Conservation (phyloP, 2,113 vertebrate genomes). For the Percina caprodes region DNA sequence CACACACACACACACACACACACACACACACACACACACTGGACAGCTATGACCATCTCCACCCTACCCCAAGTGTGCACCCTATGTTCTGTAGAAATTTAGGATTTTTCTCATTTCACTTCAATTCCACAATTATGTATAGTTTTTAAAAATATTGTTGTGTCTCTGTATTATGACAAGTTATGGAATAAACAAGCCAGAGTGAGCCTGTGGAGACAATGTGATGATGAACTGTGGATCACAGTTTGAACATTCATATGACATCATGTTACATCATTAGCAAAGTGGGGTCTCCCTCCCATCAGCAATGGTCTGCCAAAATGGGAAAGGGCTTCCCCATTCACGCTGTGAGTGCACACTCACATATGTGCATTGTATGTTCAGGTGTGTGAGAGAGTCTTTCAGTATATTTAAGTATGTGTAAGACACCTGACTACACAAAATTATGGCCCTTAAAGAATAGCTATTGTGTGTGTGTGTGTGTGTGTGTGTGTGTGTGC, state of each 20-base stretch:
- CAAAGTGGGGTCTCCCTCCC: slow-evolving; percentile 55
- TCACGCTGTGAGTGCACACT: slow-evolving; percentile 13
- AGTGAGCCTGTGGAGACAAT: slow-evolving; percentile 3
- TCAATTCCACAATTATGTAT: not conserved
- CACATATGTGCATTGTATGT: slow-evolving; percentile 12
- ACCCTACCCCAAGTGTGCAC: not conserved
- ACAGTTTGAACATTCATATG: slow-evolving; percentile 34
- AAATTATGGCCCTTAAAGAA: not conserved
- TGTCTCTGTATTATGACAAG: not conserved
- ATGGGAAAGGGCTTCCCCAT: slow-evolving; percentile 51
- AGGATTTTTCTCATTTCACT: not conserved
- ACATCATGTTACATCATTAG: slow-evolving; percentile 58
- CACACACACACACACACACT: slow-evolving; percentile 24
- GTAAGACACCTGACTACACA: not conserved
- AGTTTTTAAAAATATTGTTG: not conserved
- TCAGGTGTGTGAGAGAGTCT: not conserved
- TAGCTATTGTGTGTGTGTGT: not conserved
- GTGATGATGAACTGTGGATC: slow-evolving; percentile 27
- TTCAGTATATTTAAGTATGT: slow-evolving; percentile 6
- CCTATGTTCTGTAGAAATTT: not conserved
- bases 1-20: slow-evolving; percentile 37
- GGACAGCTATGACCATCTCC: slow-evolving; percentile 36
- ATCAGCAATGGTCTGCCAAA: slow-evolving; percentile 9
- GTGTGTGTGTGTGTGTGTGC: not conserved
- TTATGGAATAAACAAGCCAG: not conserved